A percentile compares a stretch with the other conserved stretches of the same genome.
phyloP scores from a whole-genome alignment of 2,113 vertebrate species.

The Bubo scandiacus region DNA sequence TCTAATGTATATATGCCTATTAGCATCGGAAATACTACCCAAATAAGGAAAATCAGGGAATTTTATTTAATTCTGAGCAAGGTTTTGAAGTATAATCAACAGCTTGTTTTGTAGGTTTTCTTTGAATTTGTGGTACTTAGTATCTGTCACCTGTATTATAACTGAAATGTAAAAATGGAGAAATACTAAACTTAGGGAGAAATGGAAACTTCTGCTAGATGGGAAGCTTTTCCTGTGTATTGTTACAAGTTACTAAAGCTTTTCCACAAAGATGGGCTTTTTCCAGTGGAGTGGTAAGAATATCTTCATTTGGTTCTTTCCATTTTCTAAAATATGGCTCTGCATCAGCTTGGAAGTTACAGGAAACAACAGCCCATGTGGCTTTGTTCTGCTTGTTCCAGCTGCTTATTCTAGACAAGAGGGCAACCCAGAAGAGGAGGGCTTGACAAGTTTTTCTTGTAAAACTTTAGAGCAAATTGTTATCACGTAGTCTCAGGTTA shows the following conservation, averaged over 20 bases:
- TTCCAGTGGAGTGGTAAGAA: neutral
- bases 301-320: neutral
- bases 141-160: neutral
- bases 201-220: neutral
- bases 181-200: neutral
- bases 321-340: neutral
- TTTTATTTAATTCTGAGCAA: neutral
- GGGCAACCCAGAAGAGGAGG: neutral
- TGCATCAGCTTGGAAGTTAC: neutral
- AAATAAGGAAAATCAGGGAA: neutral
- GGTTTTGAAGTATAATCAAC: neutral
- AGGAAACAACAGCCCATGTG: neutral
- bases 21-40: neutral
- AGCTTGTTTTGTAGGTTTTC: neutral
- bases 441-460: neutral
- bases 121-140: neutral
- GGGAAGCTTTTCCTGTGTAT: neutral
- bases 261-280: neutral
- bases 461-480: neutral
- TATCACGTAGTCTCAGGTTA: neutral
- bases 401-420: neutral
- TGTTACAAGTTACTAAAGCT: neutral
- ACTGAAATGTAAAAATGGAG: neutral
- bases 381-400: neutral
- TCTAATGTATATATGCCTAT: neutral